phyloP scores from a whole-genome alignment of 2,113 vertebrate species.

The Platanista minor region DNA sequence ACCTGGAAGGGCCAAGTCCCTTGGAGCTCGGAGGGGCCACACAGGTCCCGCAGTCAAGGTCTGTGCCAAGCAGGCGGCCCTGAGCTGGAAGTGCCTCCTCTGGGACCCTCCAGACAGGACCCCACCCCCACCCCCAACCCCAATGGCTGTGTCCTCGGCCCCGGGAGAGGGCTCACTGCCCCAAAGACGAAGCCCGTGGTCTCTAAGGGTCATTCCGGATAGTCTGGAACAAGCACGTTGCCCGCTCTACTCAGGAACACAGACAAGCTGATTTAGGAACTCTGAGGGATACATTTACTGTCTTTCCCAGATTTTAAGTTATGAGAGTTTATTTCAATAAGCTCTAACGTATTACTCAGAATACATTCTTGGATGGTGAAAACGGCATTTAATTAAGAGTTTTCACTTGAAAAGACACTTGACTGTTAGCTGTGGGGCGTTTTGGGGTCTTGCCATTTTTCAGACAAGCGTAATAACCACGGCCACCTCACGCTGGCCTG shows the following conservation, averaged over 20 bases:
- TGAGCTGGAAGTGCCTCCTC: background rate
- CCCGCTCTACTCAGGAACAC: background rate
- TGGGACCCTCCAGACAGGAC: background rate
- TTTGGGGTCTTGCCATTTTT: background rate
- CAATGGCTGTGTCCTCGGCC: background rate
- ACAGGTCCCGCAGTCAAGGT: rapidly evolving
- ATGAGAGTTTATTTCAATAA: background rate
- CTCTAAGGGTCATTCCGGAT: rapidly evolving
- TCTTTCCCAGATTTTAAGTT: background rate
- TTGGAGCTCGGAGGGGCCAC: background rate
- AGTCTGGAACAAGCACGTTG: rapidly evolving
- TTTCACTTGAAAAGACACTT: background rate
- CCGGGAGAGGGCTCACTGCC: too few relatives aligned
- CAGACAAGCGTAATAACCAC: background rate
- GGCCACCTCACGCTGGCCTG: background rate
- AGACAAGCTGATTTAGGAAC: background rate
- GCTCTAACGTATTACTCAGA: background rate
- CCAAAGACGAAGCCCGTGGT: rapidly evolving
- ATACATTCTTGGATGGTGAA: background rate
- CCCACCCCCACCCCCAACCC: too few relatives aligned
- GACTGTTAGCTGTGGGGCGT: too few relatives aligned
- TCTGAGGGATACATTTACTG: background rate
- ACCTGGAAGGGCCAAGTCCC: background rate
- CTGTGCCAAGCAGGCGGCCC: background rate
- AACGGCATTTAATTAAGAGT: background rate